Percentiles rank a stretch among this genome's conserved stretches.
phyloP scores from a whole-genome alignment of 2,113 vertebrate species.

The Mustelus asterias region DNA sequence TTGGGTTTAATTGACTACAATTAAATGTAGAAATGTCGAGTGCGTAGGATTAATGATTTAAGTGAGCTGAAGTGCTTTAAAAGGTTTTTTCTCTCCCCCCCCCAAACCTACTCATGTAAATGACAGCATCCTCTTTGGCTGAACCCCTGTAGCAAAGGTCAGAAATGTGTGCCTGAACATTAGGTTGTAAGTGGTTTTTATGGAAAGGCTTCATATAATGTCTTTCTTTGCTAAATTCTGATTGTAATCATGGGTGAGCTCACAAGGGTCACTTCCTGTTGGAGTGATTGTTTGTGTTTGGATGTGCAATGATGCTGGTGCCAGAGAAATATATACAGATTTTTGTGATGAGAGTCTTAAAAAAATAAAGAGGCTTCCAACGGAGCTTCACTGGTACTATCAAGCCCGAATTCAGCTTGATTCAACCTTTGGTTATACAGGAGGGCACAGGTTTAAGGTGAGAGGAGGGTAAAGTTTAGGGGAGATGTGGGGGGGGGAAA shows the following conservation, averaged over 20 bases:
- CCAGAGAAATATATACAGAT: conserved; percentile 12
- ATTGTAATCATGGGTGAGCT: conserved; percentile 21
- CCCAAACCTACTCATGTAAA: conserved; percentile 46
- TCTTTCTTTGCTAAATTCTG: conserved; percentile 47
- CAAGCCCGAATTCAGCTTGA: not conserved
- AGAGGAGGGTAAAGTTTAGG: no score
- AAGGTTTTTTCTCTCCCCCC: conserved; percentile 48
- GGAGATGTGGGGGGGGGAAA: no score
- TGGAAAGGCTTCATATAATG: conserved; percentile 48
- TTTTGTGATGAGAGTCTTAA: not conserved
- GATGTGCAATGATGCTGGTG: not conserved
- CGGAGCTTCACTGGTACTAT: not conserved
- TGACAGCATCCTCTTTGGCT: conserved; percentile 54
- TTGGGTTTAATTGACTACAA: conserved; percentile 64
- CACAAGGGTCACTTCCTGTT: conserved; percentile 12
- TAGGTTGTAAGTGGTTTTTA: conserved; percentile 57
- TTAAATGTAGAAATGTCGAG: conserved; percentile 61
- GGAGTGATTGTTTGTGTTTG: not conserved
- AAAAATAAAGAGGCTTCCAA: not conserved
- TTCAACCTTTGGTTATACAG: not conserved
- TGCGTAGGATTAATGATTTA: conserved; percentile 60
- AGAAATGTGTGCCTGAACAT: conserved; percentile 64
- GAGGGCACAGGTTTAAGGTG: no score
- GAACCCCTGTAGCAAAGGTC: conserved; percentile 54
- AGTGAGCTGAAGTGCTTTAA: conserved; percentile 57